Evolutionary conservation across 1,140 invertebrate species (phyloP).

Genomic region (Drosophila elegans): DNA sequence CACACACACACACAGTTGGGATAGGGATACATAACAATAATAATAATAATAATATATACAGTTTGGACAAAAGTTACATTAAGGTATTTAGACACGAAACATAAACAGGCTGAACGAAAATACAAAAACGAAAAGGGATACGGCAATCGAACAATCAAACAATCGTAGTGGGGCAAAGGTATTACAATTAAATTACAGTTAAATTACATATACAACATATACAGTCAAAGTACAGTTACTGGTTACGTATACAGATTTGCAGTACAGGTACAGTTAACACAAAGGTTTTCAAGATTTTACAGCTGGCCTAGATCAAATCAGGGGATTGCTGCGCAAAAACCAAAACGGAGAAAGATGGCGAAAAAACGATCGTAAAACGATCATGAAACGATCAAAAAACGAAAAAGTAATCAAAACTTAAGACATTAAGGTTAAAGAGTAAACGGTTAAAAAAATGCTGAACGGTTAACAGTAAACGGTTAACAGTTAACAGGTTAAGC

Average conservation of each 20-base stretch:
- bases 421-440: conserved; percentile 13
- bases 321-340: conserved; percentile 27
- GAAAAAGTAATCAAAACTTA: conserved; percentile 10
- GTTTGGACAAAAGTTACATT: conserved; percentile 8
- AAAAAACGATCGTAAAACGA: conserved; percentile 1
- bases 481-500: conserved; percentile 41
- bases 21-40: conserved; percentile 10
- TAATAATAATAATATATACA: conserved; percentile 26
- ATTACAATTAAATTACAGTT: conserved; percentile 33
- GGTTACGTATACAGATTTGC: conserved; percentile 15
- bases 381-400: conserved; percentile 1
- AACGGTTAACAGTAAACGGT: conserved; percentile 49
- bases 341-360: conserved; percentile 10
- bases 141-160: neutral
- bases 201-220: conserved; percentile 39
- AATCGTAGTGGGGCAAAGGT: conserved; percentile 1
- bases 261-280: conserved; percentile 35
- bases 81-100: conserved; percentile 22
- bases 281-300: conserved; percentile 32
- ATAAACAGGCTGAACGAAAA: conserved; percentile 19
- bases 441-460: conserved; percentile 33
- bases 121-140: conserved; percentile 1
- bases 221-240: conserved; percentile 41
- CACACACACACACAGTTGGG: neutral
- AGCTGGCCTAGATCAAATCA: conserved; percentile 31